Evolutionary conservation across 2,113 vertebrate species (phyloP), one percentile per base, ranked within the genome.

Genomic region (Passer montanus): DNA sequence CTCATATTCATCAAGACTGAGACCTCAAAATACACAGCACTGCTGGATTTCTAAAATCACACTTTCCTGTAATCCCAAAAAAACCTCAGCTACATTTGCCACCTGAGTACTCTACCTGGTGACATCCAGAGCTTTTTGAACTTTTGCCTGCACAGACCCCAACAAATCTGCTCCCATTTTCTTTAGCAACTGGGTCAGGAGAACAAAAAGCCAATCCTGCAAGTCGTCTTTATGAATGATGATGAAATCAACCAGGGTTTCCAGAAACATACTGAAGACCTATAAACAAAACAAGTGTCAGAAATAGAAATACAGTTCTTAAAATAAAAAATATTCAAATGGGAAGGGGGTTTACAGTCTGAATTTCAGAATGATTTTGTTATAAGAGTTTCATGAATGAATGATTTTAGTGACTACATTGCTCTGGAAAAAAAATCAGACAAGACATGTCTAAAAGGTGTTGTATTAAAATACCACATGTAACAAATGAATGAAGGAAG

Each of bases 201-300:
- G 98, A 74, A 99, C 99, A 94, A 99, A 99, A 31, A 99, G 99
- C 99, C 99, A 99, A 93, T 99, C 99, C 96, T 99, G 99, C 94
- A 99, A 97, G 93, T 99, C 99, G 77, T 99, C 99, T 92, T 99
- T 98, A 97, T 99, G 99, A 77, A 99, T 99, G 55, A 98, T 99
- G 97, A 99, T 97, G 87, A 99, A 99, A 98, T 99, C 99, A 94
- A 99, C 99, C 26, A 99, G 97, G 2, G 99, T 99, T 98, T 99
- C 99, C 97, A 99, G 97, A 97, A 99, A 99, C 99, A 99, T 99
- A 97, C 99, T 99, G 97, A 99, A 99, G 90, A 99, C 99, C 99
- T 99, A 95, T 37, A 91, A 82, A 69, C 24, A 89, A 81, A 74
- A 18, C 55, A 52, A 93, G 28, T 72, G 58, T 95, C 89, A 94